Evolutionary conservation across 2,113 vertebrate species (phyloP).

Genomic region (Salvelinus fontinalis): DNA sequence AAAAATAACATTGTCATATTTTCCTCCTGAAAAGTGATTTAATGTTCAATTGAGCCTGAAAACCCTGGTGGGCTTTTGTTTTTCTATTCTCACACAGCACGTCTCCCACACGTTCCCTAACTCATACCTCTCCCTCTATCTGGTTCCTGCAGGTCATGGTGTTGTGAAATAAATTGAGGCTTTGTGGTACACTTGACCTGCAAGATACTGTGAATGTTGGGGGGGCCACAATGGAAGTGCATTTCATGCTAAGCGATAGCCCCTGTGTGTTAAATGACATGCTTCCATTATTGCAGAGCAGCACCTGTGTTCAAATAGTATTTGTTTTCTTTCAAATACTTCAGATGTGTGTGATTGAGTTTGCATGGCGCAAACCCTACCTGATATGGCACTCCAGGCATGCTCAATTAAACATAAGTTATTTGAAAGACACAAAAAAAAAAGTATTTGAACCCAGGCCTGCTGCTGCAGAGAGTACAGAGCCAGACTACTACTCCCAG

Average conservation of each 20-base stretch:
- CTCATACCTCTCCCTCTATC: background rate
- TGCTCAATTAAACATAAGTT: too few species aligned
- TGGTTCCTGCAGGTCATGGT: background rate
- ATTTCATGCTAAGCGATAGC: background rate
- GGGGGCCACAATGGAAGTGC: background rate
- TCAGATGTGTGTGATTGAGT: too few species aligned
- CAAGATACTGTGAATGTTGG: background rate
- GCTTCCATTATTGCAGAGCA: background rate
- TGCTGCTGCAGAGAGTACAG: background rate
- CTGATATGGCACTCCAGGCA: too few species aligned
- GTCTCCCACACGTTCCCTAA: background rate
- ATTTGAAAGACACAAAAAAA: too few species aligned
- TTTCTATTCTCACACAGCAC: slow-evolving; percentile 36
- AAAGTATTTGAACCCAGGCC: too few species aligned
- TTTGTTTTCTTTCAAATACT: too few species aligned
- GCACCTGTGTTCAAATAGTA: too few species aligned
- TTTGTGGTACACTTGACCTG: background rate
- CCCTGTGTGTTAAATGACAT: background rate
- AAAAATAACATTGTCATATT: slow-evolving; percentile 1
- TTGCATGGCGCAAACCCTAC: too few species aligned
- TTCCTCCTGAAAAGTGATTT: background rate
- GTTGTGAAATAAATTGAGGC: background rate
- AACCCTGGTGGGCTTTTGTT: slow-evolving; percentile 40
- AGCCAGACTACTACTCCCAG: background rate
- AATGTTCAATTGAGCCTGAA: slow-evolving; percentile 50